These are phyloP conservation scores for Apotomis turbidana DNA, from an alignment of 2,888 invertebrate genomes.

Conservation along the genomic window DNA sequence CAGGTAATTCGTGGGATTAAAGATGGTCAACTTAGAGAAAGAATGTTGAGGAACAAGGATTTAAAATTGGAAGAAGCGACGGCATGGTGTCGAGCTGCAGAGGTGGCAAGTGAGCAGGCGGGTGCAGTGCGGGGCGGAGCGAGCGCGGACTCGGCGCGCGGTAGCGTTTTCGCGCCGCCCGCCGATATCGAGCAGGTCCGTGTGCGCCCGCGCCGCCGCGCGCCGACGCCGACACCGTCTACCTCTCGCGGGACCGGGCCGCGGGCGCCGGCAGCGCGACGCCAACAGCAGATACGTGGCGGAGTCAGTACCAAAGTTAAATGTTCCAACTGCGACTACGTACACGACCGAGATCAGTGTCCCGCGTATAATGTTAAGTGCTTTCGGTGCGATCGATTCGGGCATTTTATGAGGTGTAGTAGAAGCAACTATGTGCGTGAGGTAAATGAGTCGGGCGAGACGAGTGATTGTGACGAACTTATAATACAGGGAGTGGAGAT, in stretches of 20 bases:
- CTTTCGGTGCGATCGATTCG: not conserved
- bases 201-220: not conserved
- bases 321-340: slow-evolving; percentile 8
- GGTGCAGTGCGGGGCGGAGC: no score
- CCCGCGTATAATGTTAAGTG: slow-evolving; percentile 9
- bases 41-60: no score
- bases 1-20: no score
- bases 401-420: slow-evolving; percentile 16
- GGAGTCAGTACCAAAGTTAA: no score
- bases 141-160: no score
- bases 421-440: not conserved
- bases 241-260: not conserved
- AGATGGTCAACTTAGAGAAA: no score
- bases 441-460: not conserved
- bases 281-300: no score
- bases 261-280: not conserved
- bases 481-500: slow-evolving; percentile 7
- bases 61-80: no score
- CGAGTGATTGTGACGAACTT: slow-evolving; percentile 1
- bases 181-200: not conserved
- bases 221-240: not conserved
- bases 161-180: no score
- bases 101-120: no score
- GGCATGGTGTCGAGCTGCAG: no score
- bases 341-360: not conserved